phyloP scores from a whole-genome alignment of 92 coral and sea anemone species.

The Meandrina meandrites region DNA sequence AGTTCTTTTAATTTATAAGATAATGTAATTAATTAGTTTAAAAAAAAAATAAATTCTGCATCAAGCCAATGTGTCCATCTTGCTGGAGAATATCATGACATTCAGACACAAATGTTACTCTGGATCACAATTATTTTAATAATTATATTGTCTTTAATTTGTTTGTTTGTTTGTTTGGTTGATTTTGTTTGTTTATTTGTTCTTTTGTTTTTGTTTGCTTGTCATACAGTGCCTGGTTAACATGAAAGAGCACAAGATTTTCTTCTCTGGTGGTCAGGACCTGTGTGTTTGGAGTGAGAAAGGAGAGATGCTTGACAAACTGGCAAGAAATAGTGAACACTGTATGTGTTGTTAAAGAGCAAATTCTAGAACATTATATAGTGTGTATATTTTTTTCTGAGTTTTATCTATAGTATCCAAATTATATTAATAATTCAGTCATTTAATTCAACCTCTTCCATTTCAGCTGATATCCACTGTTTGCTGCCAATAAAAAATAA shows the following conservation, averaged over 20 bases:
- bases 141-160: too few relatives aligned
- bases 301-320: constrained; percentile 75
- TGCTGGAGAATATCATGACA: too few relatives aligned
- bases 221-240: constrained; percentile 79
- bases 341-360: constrained; percentile 54
- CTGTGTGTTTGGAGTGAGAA: constrained; percentile 90
- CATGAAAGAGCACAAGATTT: constrained; percentile 64
- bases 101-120: too few relatives aligned
- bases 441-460: not conserved
- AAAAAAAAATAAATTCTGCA: too few relatives aligned
- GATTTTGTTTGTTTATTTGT: not conserved
- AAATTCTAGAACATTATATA: too few relatives aligned
- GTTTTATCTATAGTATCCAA: too few relatives aligned
- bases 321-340: constrained; percentile 74
- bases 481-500: constrained; percentile 89
- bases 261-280: constrained; percentile 96
- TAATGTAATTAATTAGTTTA: too few relatives aligned
- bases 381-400: too few relatives aligned
- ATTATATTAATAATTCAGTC: too few relatives aligned
- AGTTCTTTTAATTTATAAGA: too few relatives aligned
- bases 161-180: not conserved
- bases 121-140: not conserved
- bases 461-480: constrained; percentile 86
- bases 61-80: too few relatives aligned
- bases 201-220: not conserved